Evolutionary conservation across 2,113 vertebrate species (phyloP).

Genomic region (Vanacampus margaritifer): DNA sequence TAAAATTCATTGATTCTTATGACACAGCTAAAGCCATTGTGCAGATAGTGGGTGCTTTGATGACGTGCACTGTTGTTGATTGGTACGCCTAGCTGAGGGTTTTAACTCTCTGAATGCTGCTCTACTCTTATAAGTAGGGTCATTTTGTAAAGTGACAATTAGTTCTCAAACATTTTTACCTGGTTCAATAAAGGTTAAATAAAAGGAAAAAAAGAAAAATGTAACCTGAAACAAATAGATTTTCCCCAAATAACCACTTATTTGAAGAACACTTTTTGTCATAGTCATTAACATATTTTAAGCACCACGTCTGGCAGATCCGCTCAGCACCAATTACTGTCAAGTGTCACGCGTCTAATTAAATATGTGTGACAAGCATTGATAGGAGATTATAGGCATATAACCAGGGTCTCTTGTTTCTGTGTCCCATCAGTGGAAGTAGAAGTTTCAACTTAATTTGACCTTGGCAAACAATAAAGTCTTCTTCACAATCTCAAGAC

Average conservation of each 20-base stretch:
- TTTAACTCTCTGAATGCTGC: too few relatives aligned
- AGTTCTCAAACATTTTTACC: too few relatives aligned
- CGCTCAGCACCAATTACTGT: slow-evolving; percentile 2
- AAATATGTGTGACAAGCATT: slow-evolving; percentile 1
- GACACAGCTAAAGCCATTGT: too few relatives aligned
- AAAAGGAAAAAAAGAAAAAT: too few relatives aligned
- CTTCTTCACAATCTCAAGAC: slow-evolving; percentile 6
- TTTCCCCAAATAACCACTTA: not conserved
- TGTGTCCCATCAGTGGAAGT: slow-evolving; percentile 8
- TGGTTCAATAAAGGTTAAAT: too few relatives aligned
- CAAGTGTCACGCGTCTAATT: slow-evolving; percentile 4
- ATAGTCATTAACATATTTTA: slow-evolving; percentile 3
- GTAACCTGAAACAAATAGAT: not conserved
- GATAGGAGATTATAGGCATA: not conserved
- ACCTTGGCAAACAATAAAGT: slow-evolving; percentile 27
- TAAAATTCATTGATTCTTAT: too few relatives aligned
- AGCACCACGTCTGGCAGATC: slow-evolving; percentile 2
- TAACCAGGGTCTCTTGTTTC: slow-evolving; percentile 13
- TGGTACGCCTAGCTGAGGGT: not conserved
- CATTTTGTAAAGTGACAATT: too few relatives aligned
- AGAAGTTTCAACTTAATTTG: slow-evolving; percentile 36
- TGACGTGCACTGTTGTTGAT: not conserved
- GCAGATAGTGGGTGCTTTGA: too few relatives aligned
- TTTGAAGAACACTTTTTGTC: not conserved
- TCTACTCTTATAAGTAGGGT: too few relatives aligned